These are phyloP conservation scores for Zoanthus solanderi DNA, from an alignment of 92 coral and sea anemone species.

Conservation along the genomic window DNA sequence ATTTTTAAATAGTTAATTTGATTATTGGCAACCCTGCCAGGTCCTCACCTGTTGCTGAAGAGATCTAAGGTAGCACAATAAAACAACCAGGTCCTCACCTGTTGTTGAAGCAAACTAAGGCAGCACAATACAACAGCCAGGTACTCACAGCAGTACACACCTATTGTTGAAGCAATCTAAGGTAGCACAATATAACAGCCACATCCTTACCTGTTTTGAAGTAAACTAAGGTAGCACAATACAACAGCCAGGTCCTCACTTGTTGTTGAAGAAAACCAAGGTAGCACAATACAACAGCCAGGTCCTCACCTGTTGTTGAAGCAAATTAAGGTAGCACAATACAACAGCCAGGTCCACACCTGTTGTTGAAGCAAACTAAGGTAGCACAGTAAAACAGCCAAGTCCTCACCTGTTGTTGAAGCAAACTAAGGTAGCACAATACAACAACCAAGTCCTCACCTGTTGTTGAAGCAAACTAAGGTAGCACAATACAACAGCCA, in stretches of 20 bases:
- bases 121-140: not conserved
- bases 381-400: not conserved
- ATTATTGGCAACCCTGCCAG: not conserved
- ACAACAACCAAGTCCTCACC: too few relatives aligned
- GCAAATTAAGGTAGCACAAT: not conserved
- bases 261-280: slow-evolving; percentile 72
- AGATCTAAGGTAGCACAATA: too few relatives aligned
- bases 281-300: not conserved
- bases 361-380: not conserved
- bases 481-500: not conserved
- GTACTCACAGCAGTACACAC: not conserved
- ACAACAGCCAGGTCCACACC: not conserved
- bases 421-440: too few relatives aligned
- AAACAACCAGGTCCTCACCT: too few relatives aligned
- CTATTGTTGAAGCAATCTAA: slow-evolving; percentile 71
- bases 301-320: too few relatives aligned
- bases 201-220: too few relatives aligned
- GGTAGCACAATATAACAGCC: too few relatives aligned
- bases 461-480: too few relatives aligned
- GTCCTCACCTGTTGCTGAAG: slow-evolving; percentile 77
- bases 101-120: not conserved
- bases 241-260: slow-evolving; percentile 16
- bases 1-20: too few relatives aligned
- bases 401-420: slow-evolving; percentile 75
- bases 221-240: not conserved